Evolutionary conservation across 2,113 vertebrate species (phyloP).

Genomic region (Mesoclemmys tuberculata): DNA sequence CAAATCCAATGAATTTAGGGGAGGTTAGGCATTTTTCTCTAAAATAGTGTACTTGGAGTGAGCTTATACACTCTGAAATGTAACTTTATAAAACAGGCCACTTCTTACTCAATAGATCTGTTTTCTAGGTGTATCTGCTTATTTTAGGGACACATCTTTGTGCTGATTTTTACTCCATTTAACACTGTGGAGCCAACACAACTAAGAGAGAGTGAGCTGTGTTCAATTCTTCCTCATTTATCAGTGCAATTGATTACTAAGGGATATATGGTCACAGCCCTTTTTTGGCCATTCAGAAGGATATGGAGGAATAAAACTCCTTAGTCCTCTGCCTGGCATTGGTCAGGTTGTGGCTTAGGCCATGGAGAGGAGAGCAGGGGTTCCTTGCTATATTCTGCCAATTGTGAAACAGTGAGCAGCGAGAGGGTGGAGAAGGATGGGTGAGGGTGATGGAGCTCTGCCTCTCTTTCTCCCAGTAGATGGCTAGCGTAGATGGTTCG

Average conservation of each 20-base stretch:
- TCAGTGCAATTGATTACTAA: background rate
- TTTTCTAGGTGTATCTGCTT: background rate
- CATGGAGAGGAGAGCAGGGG: background rate
- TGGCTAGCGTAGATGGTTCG: background rate
- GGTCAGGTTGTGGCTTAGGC: background rate
- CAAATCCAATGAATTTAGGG: background rate
- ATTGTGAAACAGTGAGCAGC: background rate
- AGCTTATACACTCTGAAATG: background rate
- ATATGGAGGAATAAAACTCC: background rate
- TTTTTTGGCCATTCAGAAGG: background rate
- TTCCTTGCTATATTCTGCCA: background rate
- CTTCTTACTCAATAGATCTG: background rate
- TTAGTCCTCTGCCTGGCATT: rapidly evolving
- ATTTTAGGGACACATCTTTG: background rate
- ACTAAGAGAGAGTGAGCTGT: background rate
- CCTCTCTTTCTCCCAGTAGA: background rate
- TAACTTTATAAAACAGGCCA: background rate
- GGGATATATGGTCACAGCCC: rapidly evolving
- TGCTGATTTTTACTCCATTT: background rate
- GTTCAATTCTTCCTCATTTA: background rate
- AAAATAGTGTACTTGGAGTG: background rate
- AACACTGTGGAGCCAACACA: background rate
- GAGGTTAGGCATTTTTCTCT: background rate
- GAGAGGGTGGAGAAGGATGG: rapidly evolving
- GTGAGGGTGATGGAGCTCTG: background rate